Conservation (phyloP, 2,797 vertebrate genomes). For the Argya squamiceps region DNA sequence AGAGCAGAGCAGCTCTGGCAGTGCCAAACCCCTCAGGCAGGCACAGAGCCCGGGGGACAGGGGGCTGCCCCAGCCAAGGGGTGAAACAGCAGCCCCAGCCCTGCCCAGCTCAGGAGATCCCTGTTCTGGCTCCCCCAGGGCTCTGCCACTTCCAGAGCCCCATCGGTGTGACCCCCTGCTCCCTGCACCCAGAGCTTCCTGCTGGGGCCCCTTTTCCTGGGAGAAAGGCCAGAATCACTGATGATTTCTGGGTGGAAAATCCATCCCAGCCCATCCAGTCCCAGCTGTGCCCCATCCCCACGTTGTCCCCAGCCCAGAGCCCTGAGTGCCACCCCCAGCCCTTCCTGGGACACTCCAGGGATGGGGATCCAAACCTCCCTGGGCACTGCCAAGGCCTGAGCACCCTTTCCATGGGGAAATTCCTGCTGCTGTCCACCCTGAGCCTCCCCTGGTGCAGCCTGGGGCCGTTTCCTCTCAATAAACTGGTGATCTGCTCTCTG, state of each 20-base stretch:
- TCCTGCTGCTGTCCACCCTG: rapidly evolving
- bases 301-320: background rate
- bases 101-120: background rate
- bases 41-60: background rate
- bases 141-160: too few relatives aligned
- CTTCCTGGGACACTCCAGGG: background rate
- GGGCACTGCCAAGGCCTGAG: rapidly evolving
- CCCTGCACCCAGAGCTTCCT: background rate
- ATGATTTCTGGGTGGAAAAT: rapidly evolving
- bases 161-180: too few relatives aligned
- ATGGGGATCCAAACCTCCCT: background rate
- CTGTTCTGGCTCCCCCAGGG: too few relatives aligned
- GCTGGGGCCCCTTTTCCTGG: background rate
- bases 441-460: rapidly evolving
- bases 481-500: background rate
- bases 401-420: rapidly evolving
- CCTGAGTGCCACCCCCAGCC: rapidly evolving
- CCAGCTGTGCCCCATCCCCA: rapidly evolving
- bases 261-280: rapidly evolving
- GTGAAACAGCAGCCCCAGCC: background rate
- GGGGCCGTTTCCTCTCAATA: rapidly evolving
- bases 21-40: background rate
- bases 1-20: background rate
- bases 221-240: too few relatives aligned
- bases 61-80: background rate